A percentile compares a stretch with the other conserved stretches of the same genome.
Evolutionary conservation across 2,888 invertebrate species (phyloP).

Genomic region (Diarsia mendica): DNA sequence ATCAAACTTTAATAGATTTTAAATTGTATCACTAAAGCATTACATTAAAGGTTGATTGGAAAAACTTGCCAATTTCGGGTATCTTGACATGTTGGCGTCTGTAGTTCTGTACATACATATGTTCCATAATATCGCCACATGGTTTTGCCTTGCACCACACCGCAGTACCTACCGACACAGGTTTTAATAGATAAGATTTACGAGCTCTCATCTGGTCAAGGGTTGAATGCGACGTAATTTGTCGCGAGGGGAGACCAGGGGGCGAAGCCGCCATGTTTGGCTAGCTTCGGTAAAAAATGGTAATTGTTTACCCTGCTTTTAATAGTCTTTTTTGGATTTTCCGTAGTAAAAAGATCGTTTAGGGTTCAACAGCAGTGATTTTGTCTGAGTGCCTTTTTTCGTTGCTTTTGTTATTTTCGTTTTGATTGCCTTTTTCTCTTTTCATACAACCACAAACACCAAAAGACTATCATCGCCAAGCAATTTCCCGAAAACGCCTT

Average conservation of each 20-base stretch:
- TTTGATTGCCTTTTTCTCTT: neutral
- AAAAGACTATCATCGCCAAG: constrained; percentile 46
- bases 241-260: constrained; percentile 71
- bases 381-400: constrained; percentile 25
- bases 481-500: constrained; percentile 52
- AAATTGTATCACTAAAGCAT: no score
- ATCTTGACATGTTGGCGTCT: no score
- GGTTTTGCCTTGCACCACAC: constrained; percentile 50
- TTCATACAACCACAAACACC: neutral
- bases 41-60: no score
- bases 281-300: constrained; percentile 56
- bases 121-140: neutral
- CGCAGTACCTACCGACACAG: constrained; percentile 64
- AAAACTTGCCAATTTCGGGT: no score
- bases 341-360: constrained; percentile 33
- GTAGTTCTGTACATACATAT: no score
- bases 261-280: constrained; percentile 66
- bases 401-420: constrained; percentile 2
- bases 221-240: constrained; percentile 80
- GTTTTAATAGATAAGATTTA: constrained; percentile 86
- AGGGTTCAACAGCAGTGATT: constrained; percentile 40
- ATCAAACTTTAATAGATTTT: no score
- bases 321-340: constrained; percentile 59
- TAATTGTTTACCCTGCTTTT: constrained; percentile 64
- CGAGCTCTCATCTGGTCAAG: constrained; percentile 85